A percentile compares a stretch with the other conserved stretches of the same genome.
These are phyloP conservation scores for Eucera pruinosa DNA, from an alignment of 2,888 invertebrate species.

Conservation along the genomic window DNA sequence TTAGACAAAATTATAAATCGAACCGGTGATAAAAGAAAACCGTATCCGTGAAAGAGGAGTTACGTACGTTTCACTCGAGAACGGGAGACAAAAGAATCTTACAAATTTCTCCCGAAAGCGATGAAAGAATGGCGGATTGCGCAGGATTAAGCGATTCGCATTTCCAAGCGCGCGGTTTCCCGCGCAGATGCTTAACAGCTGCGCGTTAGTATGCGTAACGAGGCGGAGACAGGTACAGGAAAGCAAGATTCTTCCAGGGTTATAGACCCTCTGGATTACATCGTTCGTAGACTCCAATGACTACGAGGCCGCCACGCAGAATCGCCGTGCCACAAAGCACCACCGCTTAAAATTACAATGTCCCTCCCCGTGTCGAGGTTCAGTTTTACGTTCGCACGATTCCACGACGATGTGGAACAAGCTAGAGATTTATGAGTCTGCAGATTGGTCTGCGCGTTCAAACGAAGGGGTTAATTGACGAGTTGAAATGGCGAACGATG, in stretches of 20 bases:
- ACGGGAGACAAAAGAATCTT: not conserved
- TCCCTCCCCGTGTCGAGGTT: conserved; percentile 13
- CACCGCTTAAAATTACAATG: conserved; percentile 45
- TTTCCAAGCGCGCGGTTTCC: conserved; percentile 6
- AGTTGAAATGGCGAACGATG: too few relatives aligned
- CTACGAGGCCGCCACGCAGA: not conserved
- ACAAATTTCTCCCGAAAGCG: not conserved
- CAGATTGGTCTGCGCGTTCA: conserved; percentile 1
- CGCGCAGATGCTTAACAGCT: not conserved
- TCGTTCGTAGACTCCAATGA: conserved; percentile 29
- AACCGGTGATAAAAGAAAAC: too few relatives aligned
- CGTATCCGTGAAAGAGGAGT: too few relatives aligned
- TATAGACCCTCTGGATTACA: conserved; percentile 52
- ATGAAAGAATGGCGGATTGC: conserved; percentile 7
- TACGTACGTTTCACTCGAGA: too few relatives aligned
- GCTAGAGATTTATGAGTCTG: conserved; percentile 20
- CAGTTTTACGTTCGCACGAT: conserved; percentile 34
- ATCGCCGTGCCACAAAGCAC: conserved; percentile 20
- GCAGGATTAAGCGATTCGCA: conserved; percentile 17
- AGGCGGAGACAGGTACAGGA: conserved; percentile 42
- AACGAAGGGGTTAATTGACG: conserved; percentile 4
- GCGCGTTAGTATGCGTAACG: conserved; percentile 32
- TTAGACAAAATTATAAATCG: too few relatives aligned
- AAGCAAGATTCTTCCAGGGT: conserved; percentile 54
- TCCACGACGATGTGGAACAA: conserved; percentile 3